Conservation (phyloP, 1,140 invertebrate species). For the Plectrocnemia conspersa region DNA sequence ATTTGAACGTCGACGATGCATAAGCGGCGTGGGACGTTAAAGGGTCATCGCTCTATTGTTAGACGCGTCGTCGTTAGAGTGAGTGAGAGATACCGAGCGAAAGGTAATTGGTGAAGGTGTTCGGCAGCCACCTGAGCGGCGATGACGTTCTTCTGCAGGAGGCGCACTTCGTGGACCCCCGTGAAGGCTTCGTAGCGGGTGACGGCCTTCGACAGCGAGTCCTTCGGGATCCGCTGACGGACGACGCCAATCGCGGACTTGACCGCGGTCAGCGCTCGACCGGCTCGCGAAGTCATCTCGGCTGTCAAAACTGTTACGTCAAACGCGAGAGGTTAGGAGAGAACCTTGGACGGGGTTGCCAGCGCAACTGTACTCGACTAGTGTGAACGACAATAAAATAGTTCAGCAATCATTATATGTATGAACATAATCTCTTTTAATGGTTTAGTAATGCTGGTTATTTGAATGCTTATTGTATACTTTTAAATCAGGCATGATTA, state of each 20-base stretch:
- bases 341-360: too few relatives aligned
- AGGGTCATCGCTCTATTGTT: neutral
- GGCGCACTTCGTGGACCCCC: constrained; percentile 49
- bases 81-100: neutral
- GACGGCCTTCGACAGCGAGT: constrained; percentile 16
- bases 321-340: too few relatives aligned
- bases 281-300: constrained; percentile 11
- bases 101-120: constrained; percentile 1
- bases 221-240: constrained; percentile 2
- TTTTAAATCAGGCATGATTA: too few relatives aligned
- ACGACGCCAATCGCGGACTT: constrained; percentile 6
- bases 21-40: neutral
- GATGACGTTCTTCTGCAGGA: constrained; percentile 47
- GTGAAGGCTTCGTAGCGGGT: constrained; percentile 49
- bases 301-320: neutral
- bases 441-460: neutral
- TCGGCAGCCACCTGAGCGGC: constrained; percentile 44
- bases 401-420: neutral
- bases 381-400: neutral
- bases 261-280: constrained; percentile 12
- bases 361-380: too few relatives aligned
- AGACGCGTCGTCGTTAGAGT: too few relatives aligned
- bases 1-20: constrained; percentile 2
- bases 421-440: constrained; percentile 20
- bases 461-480: too few relatives aligned